Percentiles rank a stretch among this genome's conserved stretches.
phyloP scores from a whole-genome alignment of 2,113 vertebrate genomes.

The Brachyistius frenatus region DNA sequence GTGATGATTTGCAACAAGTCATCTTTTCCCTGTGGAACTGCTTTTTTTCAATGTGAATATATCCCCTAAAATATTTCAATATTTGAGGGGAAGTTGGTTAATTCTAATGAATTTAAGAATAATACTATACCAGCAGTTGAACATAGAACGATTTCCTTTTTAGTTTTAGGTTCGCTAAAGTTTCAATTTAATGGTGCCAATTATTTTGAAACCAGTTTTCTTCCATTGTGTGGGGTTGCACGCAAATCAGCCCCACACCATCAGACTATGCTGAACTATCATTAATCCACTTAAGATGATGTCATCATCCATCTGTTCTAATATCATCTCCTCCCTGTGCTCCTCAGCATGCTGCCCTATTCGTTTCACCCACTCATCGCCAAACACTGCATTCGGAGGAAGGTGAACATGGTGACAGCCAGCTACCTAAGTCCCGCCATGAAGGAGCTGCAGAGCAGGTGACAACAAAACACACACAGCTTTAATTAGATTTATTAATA shows the following conservation, averaged over 20 bases:
- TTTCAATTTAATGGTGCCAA: too few relatives aligned
- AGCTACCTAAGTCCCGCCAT: conserved; percentile 95
- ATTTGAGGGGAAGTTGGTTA: too few relatives aligned
- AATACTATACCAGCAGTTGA: too few relatives aligned
- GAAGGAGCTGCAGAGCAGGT: conserved; percentile 93
- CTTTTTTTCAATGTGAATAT: too few relatives aligned
- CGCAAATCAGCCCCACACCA: not conserved
- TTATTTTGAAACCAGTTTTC: too few relatives aligned
- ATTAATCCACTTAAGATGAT: not conserved
- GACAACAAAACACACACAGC: conserved; percentile 14
- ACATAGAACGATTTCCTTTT: too few relatives aligned
- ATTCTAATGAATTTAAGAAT: too few relatives aligned
- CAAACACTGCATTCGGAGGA: conserved; percentile 91
- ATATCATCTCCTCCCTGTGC: not conserved
- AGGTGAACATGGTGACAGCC: conserved; percentile 95
- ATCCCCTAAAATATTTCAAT: too few relatives aligned
- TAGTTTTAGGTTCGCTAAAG: too few relatives aligned
- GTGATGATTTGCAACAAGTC: too few relatives aligned
- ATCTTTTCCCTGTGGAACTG: too few relatives aligned
- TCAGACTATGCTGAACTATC: not conserved
- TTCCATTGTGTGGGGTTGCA: too few relatives aligned
- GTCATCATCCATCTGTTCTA: not conserved
- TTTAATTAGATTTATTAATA: not conserved
- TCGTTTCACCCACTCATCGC: conserved; percentile 90
- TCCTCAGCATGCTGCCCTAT: conserved; percentile 91